Percentiles rank a stretch among this genome's conserved stretches.
Conservation (phyloP, 2,113 vertebrate genomes). For the Helogale parvula region DNA sequence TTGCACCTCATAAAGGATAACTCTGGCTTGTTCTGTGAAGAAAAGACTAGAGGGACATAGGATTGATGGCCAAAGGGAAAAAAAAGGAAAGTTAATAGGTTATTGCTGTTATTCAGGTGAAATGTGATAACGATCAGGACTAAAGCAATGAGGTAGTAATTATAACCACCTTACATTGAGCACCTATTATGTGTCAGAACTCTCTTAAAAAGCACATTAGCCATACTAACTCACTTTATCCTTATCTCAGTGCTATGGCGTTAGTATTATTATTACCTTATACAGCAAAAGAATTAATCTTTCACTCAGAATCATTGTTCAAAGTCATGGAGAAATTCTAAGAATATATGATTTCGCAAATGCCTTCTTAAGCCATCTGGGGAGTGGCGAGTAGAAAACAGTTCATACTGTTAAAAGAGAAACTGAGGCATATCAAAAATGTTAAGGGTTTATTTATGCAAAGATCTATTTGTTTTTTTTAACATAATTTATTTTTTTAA, state of each 20-base stretch:
- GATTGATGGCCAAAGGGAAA: not conserved
- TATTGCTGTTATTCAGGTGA: not conserved
- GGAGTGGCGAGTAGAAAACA: not conserved
- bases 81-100: not conserved
- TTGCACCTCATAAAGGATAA: not conserved
- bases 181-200: not conserved
- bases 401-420: not conserved
- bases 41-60: not conserved
- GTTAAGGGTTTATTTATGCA: not conserved
- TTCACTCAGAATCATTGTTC: not conserved
- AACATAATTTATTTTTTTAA: too few species aligned
- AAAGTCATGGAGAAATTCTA: not conserved
- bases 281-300: not conserved
- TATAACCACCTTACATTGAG: not conserved
- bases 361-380: not conserved
- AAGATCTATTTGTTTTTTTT: too few species aligned
- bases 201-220: not conserved
- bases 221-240: not conserved
- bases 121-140: not conserved
- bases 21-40: not conserved
- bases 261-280: not conserved
- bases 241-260: not conserved
- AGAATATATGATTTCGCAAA: not conserved
- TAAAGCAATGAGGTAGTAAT: not conserved
- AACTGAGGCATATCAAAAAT: not conserved